Evolutionary conservation across 2,888 invertebrate genomes (phyloP), one percentile per base, ranked within the genome.

Genomic region (Tanytarsus gracilentus): DNA sequence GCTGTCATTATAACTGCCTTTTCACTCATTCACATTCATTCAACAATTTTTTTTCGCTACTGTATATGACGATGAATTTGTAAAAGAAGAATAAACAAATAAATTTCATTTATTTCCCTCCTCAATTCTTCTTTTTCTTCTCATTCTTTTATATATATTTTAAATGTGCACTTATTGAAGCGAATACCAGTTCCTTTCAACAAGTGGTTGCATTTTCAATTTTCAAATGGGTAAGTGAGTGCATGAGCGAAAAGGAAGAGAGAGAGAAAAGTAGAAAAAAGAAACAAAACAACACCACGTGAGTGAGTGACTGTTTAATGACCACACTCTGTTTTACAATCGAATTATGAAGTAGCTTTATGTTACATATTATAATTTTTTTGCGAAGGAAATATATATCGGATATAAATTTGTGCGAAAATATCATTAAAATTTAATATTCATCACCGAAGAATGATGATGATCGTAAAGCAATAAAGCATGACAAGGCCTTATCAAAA

Each of bases 151-250:
- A 23, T 44, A 23, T 44, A 44, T 23, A 36, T n/a, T n/a, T n/a
- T n/a, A 36, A 44, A 44, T 44, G 44, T 18, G 21, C 44, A 44
- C 23, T 44, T 49, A 49, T 49, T 49, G 25, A 26, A 49, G 27
- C 25, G 49, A 49, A 49, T 26, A 25, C 49, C 49, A 49, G 44
- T 44, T 49, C n/a, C n/a, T n/a, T 27, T 29, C 58, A 58, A 58
- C 58, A 58, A 58, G 58, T 58, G 58, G 58, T 58, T 58, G 44
- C 18, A 48, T 58, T n/a, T n/a, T n/a, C n/a, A n/a, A n/a, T n/a
- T n/a, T 58, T 58, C 30, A 30, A 48, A 48, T 27, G 48, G 44
- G 48, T 44, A 29, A 27, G 30, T 51, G 11, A 44, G 40, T 58
- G 48, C 27, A 58, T 30, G n/a, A n/a, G n/a, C n/a, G n/a, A n/a